A percentile compares a stretch with the other conserved stretches of the same genome.
phyloP scores from a whole-genome alignment of 2,888 invertebrate genomes.

The Eucera pruinosa region DNA sequence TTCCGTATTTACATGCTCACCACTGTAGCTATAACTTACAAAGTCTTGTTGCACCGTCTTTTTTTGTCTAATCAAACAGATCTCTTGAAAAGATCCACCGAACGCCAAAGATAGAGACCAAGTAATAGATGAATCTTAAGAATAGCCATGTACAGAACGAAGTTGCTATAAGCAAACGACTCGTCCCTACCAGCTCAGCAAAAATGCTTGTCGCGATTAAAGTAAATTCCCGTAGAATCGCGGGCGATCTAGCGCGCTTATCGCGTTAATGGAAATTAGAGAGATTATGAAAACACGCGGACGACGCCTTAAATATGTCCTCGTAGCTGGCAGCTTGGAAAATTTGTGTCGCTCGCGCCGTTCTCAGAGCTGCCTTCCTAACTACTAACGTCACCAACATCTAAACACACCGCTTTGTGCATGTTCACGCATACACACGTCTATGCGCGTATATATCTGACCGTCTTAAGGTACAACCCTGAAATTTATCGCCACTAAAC shows the following conservation, averaged over 20 bases:
- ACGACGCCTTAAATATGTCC: slow-evolving; percentile 72
- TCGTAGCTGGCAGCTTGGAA: slow-evolving; percentile 67
- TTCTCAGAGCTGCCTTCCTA: slow-evolving; percentile 61
- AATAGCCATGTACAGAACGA: not conserved
- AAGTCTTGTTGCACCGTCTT: too few species aligned
- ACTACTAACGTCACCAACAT: slow-evolving; percentile 20
- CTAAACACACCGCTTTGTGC: too few species aligned
- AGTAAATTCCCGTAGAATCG: slow-evolving; percentile 24
- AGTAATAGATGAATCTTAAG: not conserved
- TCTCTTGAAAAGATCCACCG: too few species aligned
- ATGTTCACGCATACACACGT: not conserved
- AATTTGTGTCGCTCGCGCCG: slow-evolving; percentile 71
- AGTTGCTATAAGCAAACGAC: not conserved
- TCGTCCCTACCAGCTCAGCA: not conserved
- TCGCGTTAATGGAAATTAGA: slow-evolving; percentile 70
- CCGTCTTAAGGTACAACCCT: slow-evolving; percentile 65
- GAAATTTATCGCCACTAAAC: slow-evolving; percentile 75
- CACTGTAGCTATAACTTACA: too few species aligned
- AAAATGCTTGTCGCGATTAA: slow-evolving; percentile 22
- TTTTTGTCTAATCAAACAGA: too few species aligned
- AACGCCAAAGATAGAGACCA: not conserved
- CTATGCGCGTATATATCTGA: slow-evolving; percentile 11
- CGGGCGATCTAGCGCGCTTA: slow-evolving; percentile 30
- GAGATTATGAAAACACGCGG: slow-evolving; percentile 72
- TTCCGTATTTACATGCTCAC: too few species aligned